These are phyloP conservation scores for Thalassarche chlororhynchos DNA, from an alignment of 2,113 vertebrate species.

Conservation along the genomic window DNA sequence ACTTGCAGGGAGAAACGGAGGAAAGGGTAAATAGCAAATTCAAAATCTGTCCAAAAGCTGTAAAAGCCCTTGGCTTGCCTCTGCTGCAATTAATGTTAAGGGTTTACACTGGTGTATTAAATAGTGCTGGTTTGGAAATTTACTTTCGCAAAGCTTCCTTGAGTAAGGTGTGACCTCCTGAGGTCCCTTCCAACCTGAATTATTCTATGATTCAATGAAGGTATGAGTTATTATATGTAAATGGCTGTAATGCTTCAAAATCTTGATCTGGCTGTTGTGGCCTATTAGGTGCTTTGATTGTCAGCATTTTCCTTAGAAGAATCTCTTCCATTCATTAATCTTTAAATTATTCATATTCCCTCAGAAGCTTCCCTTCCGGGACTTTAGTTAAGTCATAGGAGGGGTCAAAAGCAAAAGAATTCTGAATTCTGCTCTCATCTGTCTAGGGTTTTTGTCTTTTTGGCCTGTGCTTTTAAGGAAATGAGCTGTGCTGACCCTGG, in stretches of 20 bases:
- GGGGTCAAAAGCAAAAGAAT: background rate
- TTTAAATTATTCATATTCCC: conserved; percentile 35
- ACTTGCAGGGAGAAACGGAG: background rate
- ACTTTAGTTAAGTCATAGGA: background rate
- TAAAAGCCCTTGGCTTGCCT: background rate
- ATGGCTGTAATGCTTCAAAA: background rate
- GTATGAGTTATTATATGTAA: background rate
- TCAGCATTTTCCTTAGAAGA: conserved; percentile 3
- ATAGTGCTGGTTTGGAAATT: background rate
- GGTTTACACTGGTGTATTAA: background rate
- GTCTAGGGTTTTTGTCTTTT: background rate
- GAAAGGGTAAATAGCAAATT: background rate
- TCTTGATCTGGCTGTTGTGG: background rate
- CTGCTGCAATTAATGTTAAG: background rate
- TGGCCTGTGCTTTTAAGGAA: background rate
- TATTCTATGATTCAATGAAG: background rate
- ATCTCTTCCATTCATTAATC: conserved; percentile 16
- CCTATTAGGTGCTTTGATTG: background rate
- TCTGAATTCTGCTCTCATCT: background rate
- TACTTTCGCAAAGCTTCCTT: background rate
- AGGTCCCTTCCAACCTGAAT: background rate
- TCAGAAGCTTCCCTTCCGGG: background rate
- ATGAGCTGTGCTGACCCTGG: conserved; percentile 13
- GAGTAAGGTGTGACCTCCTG: background rate
- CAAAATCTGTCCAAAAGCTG: background rate